Evolutionary conservation across 2,888 invertebrate genomes (phyloP).

Genomic region (Monopis laevigella): DNA sequence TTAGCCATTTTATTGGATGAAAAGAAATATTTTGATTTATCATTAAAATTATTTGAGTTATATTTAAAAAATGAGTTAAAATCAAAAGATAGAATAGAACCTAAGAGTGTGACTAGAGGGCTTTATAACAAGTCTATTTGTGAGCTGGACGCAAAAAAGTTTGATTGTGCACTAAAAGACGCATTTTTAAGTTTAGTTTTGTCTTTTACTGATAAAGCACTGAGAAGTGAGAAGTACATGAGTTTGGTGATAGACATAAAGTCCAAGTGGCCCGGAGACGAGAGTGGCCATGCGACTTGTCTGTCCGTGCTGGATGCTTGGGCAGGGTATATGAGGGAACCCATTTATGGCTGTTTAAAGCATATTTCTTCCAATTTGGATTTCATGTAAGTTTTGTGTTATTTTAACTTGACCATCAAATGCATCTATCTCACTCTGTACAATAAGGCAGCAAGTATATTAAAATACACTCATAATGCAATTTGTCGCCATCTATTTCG

Average conservation of each 20-base stretch:
- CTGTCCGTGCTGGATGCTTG: conserved; percentile 31
- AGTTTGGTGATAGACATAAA: conserved; percentile 50
- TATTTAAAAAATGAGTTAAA: conserved; percentile 38
- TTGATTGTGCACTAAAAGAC: conserved; percentile 33
- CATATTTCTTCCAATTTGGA: conserved; percentile 30
- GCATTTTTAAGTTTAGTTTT: conserved; percentile 43
- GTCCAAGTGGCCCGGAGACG: conserved; percentile 35
- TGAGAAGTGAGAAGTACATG: conserved; percentile 41
- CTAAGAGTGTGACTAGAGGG: conserved; percentile 40
- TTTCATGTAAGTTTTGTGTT: conserved; percentile 32
- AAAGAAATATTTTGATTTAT: conserved; percentile 31
- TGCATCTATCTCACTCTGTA: no score
- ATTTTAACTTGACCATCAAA: no score
- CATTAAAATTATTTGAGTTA: conserved; percentile 40
- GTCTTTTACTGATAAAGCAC: conserved; percentile 28
- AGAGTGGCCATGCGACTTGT: conserved; percentile 26
- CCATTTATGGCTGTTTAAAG: conserved; percentile 34
- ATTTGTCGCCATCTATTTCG: no score
- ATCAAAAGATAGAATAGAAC: neutral
- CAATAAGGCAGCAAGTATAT: no score
- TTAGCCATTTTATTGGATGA: conserved; percentile 42
- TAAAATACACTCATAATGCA: no score
- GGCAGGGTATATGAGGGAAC: no score
- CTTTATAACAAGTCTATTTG: conserved; percentile 54
- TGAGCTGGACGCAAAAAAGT: conserved; percentile 36